Evolutionary conservation across 2,888 invertebrate genomes (phyloP), one percentile per base, ranked within the genome.

Genomic region (Tinea semifulvella): DNA sequence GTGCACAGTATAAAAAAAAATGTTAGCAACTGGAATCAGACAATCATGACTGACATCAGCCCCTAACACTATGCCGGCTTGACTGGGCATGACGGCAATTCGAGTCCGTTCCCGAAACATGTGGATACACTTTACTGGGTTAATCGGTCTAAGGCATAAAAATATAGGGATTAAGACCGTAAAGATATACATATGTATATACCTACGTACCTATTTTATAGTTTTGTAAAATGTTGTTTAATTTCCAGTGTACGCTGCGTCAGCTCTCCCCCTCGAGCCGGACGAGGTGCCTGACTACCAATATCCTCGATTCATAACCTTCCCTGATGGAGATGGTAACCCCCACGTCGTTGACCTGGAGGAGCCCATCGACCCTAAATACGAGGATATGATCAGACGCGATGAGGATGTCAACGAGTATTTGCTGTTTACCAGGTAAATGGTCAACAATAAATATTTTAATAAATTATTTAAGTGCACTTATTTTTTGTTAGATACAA

Each of bases 321-420:
- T 79, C 64, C 68, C 73, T 2, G 68, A 79, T 54, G 65, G 67
- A 10, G 59, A 71, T 1, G 73, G 68, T 1, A 54, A 53, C 0
- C 67, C 69, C 0, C 56, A 60, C 0, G 55, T 77, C 1, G 72
- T 76, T 3, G 77, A 80, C 49, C 53, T 79, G 1, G 50, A 60
- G 1, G 62, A 56, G 8, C 63, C 62, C 0, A 60, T 60, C 1
- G 56, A 65, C 13, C 49, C 60, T 10, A 42, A 25, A 0, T 2
- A 56, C 1, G 19, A 59, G 2, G 44, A 39, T 1, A n/a, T 35
- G 7, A 8, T 40, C 1, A 16, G 53, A n/a, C 67, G 66, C 48
- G 69, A 65, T 48, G 72, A 70, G 5, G 68, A 66, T n/a, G 56
- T 66, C 47, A 77, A 76, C 49, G 56, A 60, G 43, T 49, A 49